Conservation (phyloP, 2,113 vertebrate species). For the Propithecus coquereli region DNA sequence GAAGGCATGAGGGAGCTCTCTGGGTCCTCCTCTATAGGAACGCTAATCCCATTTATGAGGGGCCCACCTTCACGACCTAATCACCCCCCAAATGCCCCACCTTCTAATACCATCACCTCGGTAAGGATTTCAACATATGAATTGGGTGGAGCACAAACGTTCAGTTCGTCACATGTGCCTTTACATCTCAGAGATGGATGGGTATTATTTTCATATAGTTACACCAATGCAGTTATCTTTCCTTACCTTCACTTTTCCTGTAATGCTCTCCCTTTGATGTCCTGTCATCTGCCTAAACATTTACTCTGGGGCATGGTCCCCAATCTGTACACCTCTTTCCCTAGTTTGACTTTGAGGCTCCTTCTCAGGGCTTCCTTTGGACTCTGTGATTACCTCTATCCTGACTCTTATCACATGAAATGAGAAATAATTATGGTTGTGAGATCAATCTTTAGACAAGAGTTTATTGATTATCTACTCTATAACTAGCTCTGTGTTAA, state of each 20-base stretch:
- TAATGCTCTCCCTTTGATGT: background rate
- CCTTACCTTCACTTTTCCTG: background rate
- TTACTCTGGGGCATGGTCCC: background rate
- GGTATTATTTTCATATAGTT: background rate
- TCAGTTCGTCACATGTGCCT: background rate
- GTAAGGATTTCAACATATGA: background rate
- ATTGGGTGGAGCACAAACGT: background rate
- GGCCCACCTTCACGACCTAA: background rate
- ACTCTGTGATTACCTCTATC: background rate
- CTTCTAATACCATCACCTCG: background rate
- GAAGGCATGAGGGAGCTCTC: background rate
- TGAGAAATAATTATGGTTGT: constrained; percentile 1
- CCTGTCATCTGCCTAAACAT: background rate
- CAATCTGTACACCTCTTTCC: background rate
- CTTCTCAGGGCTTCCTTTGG: background rate
- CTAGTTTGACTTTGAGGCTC: background rate
- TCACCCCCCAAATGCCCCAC: background rate
- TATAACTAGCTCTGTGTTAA: constrained; percentile 1
- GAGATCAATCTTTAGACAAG: constrained; percentile 43
- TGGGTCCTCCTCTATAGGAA: background rate
- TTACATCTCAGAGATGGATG: background rate
- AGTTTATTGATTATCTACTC: constrained; percentile 21
- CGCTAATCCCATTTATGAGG: background rate
- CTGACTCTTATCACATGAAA: background rate
- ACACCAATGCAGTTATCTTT: background rate